These are phyloP conservation scores for Alcedo quadribrachys DNA, from an alignment of 2,797 vertebrate species.

Conservation along the genomic window DNA sequence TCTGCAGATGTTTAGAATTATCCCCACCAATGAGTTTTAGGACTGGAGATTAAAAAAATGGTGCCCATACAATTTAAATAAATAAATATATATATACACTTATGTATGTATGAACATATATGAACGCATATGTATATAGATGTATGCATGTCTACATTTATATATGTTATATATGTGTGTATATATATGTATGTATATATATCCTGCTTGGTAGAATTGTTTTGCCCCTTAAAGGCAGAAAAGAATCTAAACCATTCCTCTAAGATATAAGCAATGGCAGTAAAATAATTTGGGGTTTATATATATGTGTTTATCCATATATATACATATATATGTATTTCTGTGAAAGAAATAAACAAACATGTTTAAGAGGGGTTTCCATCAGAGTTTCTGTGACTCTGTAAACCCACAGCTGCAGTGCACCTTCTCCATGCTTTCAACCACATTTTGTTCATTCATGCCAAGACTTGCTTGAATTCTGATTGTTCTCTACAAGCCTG, in stretches of 20 bases:
- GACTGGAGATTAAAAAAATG: neutral
- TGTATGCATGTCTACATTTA: neutral
- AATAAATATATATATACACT: neutral
- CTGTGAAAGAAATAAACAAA: neutral
- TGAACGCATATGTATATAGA: no score
- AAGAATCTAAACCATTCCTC: neutral
- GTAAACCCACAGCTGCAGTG: neutral
- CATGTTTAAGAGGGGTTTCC: fast-evolving
- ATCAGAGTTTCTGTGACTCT: neutral
- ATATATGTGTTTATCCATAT: no score
- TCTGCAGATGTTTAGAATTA: neutral
- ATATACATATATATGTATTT: no score
- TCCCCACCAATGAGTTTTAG: neutral
- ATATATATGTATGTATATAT: neutral
- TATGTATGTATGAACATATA: no score
- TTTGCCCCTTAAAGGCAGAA: neutral
- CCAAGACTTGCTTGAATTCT: neutral
- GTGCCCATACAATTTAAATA: neutral
- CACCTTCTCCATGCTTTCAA: neutral
- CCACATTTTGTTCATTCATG: fast-evolving
- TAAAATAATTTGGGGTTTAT: fast-evolving
- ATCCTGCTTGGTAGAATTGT: neutral
- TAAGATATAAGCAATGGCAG: neutral
- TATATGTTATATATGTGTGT: no score
- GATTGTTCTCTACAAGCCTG: neutral